A percentile compares a stretch with the other conserved stretches of the same genome.
Conservation (phyloP, 2,888 invertebrate species). For the Ornithoptera alexandrae region DNA sequence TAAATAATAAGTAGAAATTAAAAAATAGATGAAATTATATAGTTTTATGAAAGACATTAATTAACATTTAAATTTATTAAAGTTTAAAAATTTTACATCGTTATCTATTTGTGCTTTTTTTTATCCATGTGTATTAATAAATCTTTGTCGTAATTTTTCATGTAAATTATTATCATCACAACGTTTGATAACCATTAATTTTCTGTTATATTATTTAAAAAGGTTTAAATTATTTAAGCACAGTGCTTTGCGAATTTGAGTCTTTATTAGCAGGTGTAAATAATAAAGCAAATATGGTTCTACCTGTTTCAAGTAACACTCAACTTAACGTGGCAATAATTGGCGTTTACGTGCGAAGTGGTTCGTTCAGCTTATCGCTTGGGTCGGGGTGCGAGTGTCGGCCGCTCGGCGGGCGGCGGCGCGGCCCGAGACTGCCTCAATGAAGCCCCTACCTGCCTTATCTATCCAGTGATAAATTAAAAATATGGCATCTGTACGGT, state of each 20-base stretch:
- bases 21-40: too few relatives aligned
- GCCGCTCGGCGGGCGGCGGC: slow-evolving; percentile 51
- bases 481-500: slow-evolving; percentile 72
- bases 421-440: slow-evolving; percentile 55
- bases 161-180: not conserved
- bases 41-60: too few relatives aligned
- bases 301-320: slow-evolving; percentile 20
- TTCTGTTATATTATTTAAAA: not conserved
- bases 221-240: not conserved
- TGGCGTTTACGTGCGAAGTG: slow-evolving; percentile 31
- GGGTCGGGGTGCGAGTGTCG: slow-evolving; percentile 31
- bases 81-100: too few relatives aligned
- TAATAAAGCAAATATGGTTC: not conserved
- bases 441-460: slow-evolving; percentile 74
- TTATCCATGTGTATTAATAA: too few relatives aligned
- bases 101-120: too few relatives aligned
- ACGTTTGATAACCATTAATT: not conserved
- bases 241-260: not conserved
- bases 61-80: too few relatives aligned
- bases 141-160: too few relatives aligned
- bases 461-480: slow-evolving; percentile 76
- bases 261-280: not conserved
- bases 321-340: slow-evolving; percentile 12
- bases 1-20: too few relatives aligned
- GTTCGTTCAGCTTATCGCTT: slow-evolving; percentile 36